Percentiles rank a stretch among this genome's conserved stretches.
These are phyloP conservation scores for Myzus persicae DNA, from an alignment of 1,140 invertebrate species.

Conservation along the genomic window DNA sequence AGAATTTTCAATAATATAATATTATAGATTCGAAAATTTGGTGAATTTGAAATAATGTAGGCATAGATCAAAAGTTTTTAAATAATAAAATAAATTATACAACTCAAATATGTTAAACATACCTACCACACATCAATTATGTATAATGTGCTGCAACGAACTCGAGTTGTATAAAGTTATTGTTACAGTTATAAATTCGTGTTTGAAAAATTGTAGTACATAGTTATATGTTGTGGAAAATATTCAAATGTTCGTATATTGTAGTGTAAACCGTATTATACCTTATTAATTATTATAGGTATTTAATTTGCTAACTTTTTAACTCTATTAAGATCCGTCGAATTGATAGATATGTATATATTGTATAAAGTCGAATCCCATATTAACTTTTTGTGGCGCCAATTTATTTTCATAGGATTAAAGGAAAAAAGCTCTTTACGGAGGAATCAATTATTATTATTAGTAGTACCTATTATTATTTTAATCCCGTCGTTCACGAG, in stretches of 20 bases:
- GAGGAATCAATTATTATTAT: neutral
- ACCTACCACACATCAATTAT: neutral
- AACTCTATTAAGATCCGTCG: neutral
- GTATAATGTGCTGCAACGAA: neutral
- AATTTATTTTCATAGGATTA: conserved; percentile 10
- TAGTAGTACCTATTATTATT: conserved; percentile 20
- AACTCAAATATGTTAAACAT: neutral
- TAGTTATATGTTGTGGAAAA: neutral
- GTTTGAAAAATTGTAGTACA: neutral
- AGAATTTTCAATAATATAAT: too few species aligned
- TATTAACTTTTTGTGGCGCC: neutral
- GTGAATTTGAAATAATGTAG: too few species aligned
- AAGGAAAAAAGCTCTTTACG: neutral
- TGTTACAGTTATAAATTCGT: neutral
- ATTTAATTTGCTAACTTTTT: conserved; percentile 1
- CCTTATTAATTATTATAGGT: neutral
- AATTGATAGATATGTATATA: neutral
- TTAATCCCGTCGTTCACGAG: neutral
- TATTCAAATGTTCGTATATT: neutral
- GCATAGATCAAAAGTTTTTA: too few species aligned
- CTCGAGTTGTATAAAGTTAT: neutral
- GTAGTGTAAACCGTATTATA: neutral
- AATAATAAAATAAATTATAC: neutral
- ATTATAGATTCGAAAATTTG: too few species aligned
- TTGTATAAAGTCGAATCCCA: neutral